A percentile compares a stretch with the other conserved stretches of the same genome.
Conservation (phyloP, 92 coral and sea anemone species). For the Parazoanthus darwini region DNA sequence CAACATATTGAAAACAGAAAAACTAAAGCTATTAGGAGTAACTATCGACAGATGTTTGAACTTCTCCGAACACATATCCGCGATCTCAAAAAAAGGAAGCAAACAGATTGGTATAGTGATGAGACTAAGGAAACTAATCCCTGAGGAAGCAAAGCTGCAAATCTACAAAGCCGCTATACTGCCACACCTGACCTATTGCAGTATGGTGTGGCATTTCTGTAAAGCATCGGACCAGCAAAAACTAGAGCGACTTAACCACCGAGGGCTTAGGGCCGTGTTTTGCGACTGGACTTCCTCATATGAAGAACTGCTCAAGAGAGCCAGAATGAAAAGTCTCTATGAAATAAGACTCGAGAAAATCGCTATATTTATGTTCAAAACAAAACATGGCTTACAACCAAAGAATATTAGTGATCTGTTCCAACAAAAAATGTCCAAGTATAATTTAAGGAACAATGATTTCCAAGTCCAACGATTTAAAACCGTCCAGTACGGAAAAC, state of each 20-base stretch:
- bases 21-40: conserved; percentile 44
- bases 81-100: conserved; percentile 53
- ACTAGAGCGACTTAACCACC: conserved; percentile 54
- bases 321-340: conserved; percentile 37
- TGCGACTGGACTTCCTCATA: conserved; percentile 56
- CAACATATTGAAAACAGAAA: conserved; percentile 14
- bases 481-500: conserved; percentile 27
- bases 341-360: conserved; percentile 52
- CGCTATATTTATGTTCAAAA: conserved; percentile 53
- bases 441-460: conserved; percentile 35
- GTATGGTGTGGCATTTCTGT: conserved; percentile 53
- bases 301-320: conserved; percentile 55
- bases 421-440: conserved; percentile 30
- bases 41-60: conserved; percentile 23
- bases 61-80: conserved; percentile 51
- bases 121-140: conserved; percentile 56
- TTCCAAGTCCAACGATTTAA: conserved; percentile 14
- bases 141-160: conserved; percentile 48
- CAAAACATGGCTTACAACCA: conserved; percentile 37
- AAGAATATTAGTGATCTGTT: conserved; percentile 37
- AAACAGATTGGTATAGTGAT: conserved; percentile 46
- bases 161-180: conserved; percentile 58
- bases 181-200: conserved; percentile 51
- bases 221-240: conserved; percentile 34
- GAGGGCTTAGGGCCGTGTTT: conserved; percentile 62